A percentile compares a stretch with the other conserved stretches of the same genome.
phyloP scores from a whole-genome alignment of 1,140 invertebrate species.

The Zaprionus africanus region DNA sequence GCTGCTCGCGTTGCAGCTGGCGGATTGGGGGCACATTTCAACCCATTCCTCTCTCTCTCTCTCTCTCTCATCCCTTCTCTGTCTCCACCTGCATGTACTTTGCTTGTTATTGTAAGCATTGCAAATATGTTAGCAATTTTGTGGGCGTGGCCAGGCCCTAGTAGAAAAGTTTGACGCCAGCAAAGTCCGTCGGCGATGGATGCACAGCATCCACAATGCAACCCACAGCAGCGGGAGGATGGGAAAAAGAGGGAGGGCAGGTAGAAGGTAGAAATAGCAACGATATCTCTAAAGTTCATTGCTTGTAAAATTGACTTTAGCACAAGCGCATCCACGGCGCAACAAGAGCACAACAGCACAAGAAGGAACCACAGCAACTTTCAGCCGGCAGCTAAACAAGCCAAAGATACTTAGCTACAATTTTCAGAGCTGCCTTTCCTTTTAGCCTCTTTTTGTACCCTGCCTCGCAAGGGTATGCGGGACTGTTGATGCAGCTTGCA shows the following conservation, averaged over 20 bases:
- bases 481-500: background rate
- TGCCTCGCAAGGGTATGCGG: background rate
- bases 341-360: slow-evolving; percentile 11
- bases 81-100: background rate
- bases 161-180: slow-evolving; percentile 73
- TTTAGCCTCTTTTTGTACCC: slow-evolving; percentile 33
- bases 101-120: slow-evolving; percentile 36
- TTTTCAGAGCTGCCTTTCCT: slow-evolving; percentile 53
- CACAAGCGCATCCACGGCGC: slow-evolving; percentile 43
- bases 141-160: slow-evolving; percentile 70
- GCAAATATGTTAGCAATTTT: slow-evolving; percentile 74
- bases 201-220: slow-evolving; percentile 31
- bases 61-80: background rate
- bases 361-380: slow-evolving; percentile 29
- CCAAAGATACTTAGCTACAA: slow-evolving; percentile 74
- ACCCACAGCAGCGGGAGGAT: background rate
- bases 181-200: slow-evolving; percentile 42
- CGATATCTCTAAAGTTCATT: slow-evolving; percentile 74
- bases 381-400: slow-evolving; percentile 72
- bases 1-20: slow-evolving; percentile 1
- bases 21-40: slow-evolving; percentile 20
- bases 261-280: slow-evolving; percentile 31
- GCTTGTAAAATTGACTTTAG: slow-evolving; percentile 80
- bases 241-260: background rate
- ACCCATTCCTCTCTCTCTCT: background rate